phyloP scores from a whole-genome alignment of 2,797 vertebrate species.

The Tenualosa ilisha region DNA sequence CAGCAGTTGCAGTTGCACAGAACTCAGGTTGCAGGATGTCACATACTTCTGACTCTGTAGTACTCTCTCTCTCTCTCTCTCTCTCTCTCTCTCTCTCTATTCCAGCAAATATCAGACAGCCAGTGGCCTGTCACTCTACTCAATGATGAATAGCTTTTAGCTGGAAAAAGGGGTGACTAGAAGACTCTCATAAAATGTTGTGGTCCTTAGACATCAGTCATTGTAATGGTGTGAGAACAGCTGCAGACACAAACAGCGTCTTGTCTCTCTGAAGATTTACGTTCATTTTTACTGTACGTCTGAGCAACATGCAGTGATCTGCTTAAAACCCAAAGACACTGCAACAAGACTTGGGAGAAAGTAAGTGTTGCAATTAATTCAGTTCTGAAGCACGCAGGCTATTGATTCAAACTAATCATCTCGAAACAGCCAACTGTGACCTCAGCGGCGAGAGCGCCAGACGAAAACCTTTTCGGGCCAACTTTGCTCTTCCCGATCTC shows the following conservation, averaged over 20 bases:
- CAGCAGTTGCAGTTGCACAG: neutral
- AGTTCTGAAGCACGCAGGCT: neutral
- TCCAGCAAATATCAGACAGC: neutral
- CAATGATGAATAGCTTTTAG: conserved; percentile 35
- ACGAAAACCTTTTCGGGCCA: neutral
- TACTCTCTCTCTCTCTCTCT: neutral
- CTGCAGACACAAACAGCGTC: neutral
- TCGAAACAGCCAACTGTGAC: neutral
- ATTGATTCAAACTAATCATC: conserved; percentile 8
- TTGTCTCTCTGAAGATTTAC: neutral
- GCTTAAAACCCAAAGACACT: neutral
- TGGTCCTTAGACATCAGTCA: neutral
- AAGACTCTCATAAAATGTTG: conserved; percentile 3
- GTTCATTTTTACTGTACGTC: neutral
- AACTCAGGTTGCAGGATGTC: neutral
- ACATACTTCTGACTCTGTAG: neutral
- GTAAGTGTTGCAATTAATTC: neutral
- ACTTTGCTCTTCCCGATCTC: neutral
- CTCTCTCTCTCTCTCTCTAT: neutral
- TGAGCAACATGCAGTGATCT: neutral
- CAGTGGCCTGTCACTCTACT: conserved; percentile 12
- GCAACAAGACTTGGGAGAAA: neutral
- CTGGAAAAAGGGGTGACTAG: neutral
- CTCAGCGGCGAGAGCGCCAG: neutral
- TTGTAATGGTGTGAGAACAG: neutral